These are phyloP conservation scores for Drosophila ohnishii DNA, from an alignment of 1,140 invertebrate species.

Conservation along the genomic window DNA sequence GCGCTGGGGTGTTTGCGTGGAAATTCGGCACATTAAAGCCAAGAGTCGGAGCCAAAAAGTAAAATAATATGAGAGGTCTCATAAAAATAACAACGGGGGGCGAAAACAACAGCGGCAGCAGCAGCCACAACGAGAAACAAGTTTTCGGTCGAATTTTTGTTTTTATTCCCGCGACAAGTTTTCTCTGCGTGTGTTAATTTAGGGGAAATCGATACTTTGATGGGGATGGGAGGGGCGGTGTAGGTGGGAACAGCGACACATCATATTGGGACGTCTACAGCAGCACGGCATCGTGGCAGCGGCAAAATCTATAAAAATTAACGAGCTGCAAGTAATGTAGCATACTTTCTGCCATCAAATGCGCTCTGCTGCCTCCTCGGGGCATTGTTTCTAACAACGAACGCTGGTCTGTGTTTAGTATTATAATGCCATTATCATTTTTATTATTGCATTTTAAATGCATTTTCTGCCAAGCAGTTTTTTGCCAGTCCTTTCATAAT, in stretches of 20 bases:
- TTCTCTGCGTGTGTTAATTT: conserved; percentile 68
- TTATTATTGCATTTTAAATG: conserved; percentile 82
- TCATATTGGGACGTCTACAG: conserved; percentile 58
- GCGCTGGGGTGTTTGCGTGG: conserved; percentile 33
- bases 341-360: conserved; percentile 76
- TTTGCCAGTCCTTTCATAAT: conserved; percentile 61
- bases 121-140: conserved; percentile 34
- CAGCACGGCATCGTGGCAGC: conserved; percentile 4
- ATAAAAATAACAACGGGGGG: conserved; percentile 77
- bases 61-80: conserved; percentile 73
- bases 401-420: conserved; percentile 50
- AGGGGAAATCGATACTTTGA: conserved; percentile 72
- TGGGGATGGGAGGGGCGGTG: conserved; percentile 8
- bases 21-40: conserved; percentile 63
- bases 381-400: conserved; percentile 45
- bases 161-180: conserved; percentile 29
- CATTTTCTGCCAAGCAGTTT: conserved; percentile 48
- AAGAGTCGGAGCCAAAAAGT: conserved; percentile 59
- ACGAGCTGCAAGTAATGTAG: conserved; percentile 79
- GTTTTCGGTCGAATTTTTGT: conserved; percentile 23
- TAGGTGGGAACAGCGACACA: conserved; percentile 53
- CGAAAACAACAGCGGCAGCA: conserved; percentile 46
- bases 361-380: conserved; percentile 59
- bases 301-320: conserved; percentile 73
- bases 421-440: conserved; percentile 80